These are phyloP conservation scores for Siderastrea radians DNA, from an alignment of 92 coral and sea anemone species.

Conservation along the genomic window DNA sequence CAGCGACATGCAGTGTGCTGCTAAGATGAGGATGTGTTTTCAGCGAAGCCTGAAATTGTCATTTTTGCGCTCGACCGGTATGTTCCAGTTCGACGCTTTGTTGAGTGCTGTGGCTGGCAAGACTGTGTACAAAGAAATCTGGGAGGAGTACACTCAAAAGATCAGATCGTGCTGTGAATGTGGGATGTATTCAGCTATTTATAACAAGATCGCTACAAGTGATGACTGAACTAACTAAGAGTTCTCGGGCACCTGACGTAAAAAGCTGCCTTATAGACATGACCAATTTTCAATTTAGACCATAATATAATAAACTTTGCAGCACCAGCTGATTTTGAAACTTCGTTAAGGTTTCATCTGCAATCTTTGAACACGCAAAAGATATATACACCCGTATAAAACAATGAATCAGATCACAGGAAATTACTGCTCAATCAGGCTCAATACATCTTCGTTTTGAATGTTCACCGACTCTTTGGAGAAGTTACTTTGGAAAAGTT, in stretches of 20 bases:
- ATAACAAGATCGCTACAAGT: background rate
- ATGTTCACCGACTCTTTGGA: no score
- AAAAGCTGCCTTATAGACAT: no score
- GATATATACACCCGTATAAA: no score
- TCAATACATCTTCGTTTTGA: no score
- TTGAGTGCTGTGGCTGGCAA: conserved; percentile 16
- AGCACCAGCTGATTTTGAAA: no score
- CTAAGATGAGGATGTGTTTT: conserved; percentile 14
- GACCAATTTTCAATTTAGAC: no score
- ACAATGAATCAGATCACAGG: no score
- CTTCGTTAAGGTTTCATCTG: no score
- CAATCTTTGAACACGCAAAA: no score
- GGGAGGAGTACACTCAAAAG: conserved; percentile 36
- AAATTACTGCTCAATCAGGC: no score
- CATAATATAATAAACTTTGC: no score
- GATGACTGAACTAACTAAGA: background rate
- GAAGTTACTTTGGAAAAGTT: no score
- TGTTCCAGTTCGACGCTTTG: conserved; percentile 2
- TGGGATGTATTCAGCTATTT: conserved; percentile 1
- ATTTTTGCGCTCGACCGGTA: conserved; percentile 34
- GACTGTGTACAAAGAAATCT: conserved; percentile 29
- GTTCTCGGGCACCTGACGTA: background rate
- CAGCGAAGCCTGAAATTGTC: conserved; percentile 27
- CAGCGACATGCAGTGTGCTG: conserved; percentile 26
- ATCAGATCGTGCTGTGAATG: conserved; percentile 48